A percentile compares a stretch with the other conserved stretches of the same genome.
phyloP scores from a whole-genome alignment of 2,113 vertebrate genomes.

The Jacana jacana region DNA sequence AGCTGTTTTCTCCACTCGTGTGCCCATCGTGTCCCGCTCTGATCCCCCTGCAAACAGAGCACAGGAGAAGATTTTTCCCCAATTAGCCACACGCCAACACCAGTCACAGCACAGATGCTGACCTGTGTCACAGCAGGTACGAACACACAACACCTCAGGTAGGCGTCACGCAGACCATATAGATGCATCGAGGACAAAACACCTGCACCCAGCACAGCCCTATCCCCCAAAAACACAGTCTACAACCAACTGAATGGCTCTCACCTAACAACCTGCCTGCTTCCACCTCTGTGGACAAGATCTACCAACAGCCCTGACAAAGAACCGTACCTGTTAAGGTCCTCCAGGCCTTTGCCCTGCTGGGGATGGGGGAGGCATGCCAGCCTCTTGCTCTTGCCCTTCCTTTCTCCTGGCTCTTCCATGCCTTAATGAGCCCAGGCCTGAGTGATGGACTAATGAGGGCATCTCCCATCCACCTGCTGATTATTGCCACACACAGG shows the following conservation, averaged over 20 bases:
- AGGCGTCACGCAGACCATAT: rapidly evolving
- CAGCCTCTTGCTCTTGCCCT: too few relatives aligned
- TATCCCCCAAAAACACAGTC: too few relatives aligned
- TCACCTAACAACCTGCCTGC: background rate
- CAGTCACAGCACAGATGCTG: background rate
- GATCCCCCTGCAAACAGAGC: background rate
- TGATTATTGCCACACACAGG: background rate
- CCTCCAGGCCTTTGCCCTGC: background rate
- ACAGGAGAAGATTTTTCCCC: background rate
- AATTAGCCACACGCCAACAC: rapidly evolving
- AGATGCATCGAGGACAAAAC: rapidly evolving
- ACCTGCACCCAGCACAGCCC: background rate
- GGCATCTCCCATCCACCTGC: background rate
- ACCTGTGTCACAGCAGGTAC: background rate
- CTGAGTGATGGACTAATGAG: rapidly evolving
- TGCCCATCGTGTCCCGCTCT: rapidly evolving
- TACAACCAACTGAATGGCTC: background rate
- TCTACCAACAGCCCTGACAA: background rate
- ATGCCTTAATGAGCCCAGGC: background rate
- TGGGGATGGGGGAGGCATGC: too few relatives aligned
- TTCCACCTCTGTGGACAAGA: background rate
- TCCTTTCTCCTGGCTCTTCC: background rate
- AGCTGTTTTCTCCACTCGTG: rapidly evolving
- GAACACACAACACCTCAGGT: background rate
- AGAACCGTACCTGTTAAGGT: background rate